A percentile compares a stretch with the other conserved stretches of the same genome.
These are phyloP conservation scores for Tapirus indicus DNA, from an alignment of 2,797 vertebrate species.

Conservation along the genomic window DNA sequence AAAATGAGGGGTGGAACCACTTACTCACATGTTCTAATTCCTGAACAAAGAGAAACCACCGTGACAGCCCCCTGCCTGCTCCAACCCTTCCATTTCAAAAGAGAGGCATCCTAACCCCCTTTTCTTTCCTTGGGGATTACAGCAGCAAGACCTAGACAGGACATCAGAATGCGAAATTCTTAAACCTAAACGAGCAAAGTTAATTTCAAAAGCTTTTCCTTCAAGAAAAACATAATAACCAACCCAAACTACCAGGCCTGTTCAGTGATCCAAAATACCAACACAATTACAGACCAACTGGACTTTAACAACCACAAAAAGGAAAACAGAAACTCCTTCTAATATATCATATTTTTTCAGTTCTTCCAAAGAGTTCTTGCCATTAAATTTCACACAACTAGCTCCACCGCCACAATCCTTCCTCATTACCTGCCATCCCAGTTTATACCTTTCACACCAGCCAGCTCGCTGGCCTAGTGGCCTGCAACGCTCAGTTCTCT, in stretches of 20 bases:
- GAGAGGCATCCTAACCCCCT: neutral
- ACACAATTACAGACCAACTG: neutral
- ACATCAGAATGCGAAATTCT: slow-evolving; percentile 37
- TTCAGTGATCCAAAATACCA: slow-evolving; percentile 29
- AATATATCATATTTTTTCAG: neutral
- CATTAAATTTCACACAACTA: slow-evolving; percentile 36
- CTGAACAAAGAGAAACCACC: slow-evolving; percentile 74
- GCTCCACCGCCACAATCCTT: neutral
- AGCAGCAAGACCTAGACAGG: slow-evolving; percentile 25
- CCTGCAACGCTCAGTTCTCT: neutral
- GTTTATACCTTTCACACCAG: neutral
- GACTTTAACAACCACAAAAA: slow-evolving; percentile 44
- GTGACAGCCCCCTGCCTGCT: slow-evolving; percentile 61
- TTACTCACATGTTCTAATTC: slow-evolving; percentile 82
- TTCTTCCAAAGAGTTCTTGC: slow-evolving; percentile 38
- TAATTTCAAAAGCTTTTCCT: slow-evolving; percentile 66
- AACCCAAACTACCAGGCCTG: slow-evolving; percentile 1
- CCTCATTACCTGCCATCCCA: neutral
- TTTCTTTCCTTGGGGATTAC: slow-evolving; percentile 38
- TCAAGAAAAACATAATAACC: slow-evolving; percentile 43
- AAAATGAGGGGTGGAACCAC: slow-evolving; percentile 85
- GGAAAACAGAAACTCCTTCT: slow-evolving; percentile 34
- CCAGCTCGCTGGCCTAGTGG: neutral
- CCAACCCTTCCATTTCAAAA: slow-evolving; percentile 65
- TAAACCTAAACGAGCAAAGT: slow-evolving; percentile 58